phyloP scores from a whole-genome alignment of 2,888 invertebrate genomes.

The Tipula unca region DNA sequence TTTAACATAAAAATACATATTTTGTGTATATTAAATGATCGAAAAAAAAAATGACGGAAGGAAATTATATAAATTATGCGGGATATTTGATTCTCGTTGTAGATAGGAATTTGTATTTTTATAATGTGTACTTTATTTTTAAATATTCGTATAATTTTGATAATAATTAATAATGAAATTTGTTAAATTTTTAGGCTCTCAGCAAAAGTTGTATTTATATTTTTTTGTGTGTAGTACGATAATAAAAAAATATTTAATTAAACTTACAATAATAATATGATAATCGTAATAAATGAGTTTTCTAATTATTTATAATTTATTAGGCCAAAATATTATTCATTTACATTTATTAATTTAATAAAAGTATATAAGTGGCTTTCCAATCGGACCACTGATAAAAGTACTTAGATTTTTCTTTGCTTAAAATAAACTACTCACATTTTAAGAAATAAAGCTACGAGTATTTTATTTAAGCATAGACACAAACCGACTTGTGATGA shows the following conservation, averaged over 20 bases:
- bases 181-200: not conserved
- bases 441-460: too few relatives aligned
- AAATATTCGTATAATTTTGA: not conserved
- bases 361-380: not conserved
- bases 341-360: not conserved
- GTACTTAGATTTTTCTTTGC: too few relatives aligned
- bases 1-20: not conserved
- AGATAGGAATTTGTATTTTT: conserved; percentile 4
- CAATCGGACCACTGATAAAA: too few relatives aligned
- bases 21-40: not conserved
- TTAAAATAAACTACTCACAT: too few relatives aligned
- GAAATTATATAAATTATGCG: not conserved
- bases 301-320: not conserved
- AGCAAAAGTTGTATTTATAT: not conserved
- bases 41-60: not conserved
- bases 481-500: too few relatives aligned
- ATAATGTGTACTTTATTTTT: not conserved
- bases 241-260: not conserved
- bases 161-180: not conserved
- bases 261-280: not conserved
- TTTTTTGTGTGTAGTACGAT: not conserved
- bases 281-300: not conserved
- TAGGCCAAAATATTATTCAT: not conserved
- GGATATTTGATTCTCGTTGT: not conserved
- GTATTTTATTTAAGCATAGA: too few relatives aligned